Base-by-base conservation (phyloP, 2,797 vertebrate species). In the Gymnoscopelus microlampas region DNA sequence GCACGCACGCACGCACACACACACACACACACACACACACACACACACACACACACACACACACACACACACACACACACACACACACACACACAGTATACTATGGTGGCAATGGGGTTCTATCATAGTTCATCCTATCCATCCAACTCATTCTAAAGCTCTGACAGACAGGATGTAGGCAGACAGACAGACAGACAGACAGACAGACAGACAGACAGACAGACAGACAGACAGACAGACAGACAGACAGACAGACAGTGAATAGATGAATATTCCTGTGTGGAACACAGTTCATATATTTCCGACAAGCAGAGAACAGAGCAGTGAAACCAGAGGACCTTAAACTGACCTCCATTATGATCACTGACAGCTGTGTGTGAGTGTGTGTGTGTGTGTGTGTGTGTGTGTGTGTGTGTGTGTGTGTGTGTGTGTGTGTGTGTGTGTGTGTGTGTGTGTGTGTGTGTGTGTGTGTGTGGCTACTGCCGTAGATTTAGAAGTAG, bases 331-430 rank as follows among this genome's bases (percentile, higher is more conserved):
- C 50, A 23, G 29, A 47, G 19, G 39, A 70, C 71, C 59, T 75
- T 69, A 66, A 74, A 6, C 9, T 74, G 60, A 74, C 66, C 73
- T 70, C 32, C 39, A 66, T 70, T 53, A 60, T 26, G 29, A 64
- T 12, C 26, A 39, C 47, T 29, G 11, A 60, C 47, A 57, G 19
- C n/a, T 55, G 35, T 66, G 2, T 19, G 26, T 53, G 35, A 66
- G 56, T 48, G 11, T 55, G 44, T 49, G 26, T n/a, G n/a, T 26
- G 58, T 61, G 26, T 3, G 59, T 15, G 47, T 48, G 19, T 26
- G 49, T 29, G n/a, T 32, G 13, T 48, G 13, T 69, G 47, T 50
- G 15, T 61, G 58, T 4, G 51, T 58, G 39, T 58, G 49, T 68
- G 49, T 60, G 53, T 44, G 32, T 14, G 53, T 66, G 64, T 49